Evolutionary conservation across 2,113 vertebrate genomes (phyloP).

Genomic region (Phainopepla nitens): DNA sequence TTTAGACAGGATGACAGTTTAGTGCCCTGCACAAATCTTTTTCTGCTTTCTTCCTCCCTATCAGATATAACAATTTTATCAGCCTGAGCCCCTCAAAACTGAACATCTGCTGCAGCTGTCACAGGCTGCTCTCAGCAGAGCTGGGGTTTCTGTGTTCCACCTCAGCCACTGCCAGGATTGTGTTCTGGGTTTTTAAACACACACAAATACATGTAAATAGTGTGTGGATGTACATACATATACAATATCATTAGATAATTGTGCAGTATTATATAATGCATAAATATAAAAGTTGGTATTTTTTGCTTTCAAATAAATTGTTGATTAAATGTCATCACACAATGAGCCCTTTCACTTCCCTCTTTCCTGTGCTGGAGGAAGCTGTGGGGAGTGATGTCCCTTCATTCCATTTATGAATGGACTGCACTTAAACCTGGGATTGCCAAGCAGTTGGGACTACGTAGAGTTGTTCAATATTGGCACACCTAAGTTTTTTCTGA

Average conservation of each 20-base stretch:
- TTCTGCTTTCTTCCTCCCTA: background rate
- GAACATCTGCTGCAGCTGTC: background rate
- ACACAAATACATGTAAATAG: background rate
- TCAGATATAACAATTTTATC: background rate
- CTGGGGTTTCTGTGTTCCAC: background rate
- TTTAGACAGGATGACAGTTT: background rate
- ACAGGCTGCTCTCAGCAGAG: background rate
- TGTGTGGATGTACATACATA: rapidly evolving
- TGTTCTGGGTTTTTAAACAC: background rate
- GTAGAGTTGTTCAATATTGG: background rate
- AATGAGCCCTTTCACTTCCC: background rate
- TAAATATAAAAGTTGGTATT: background rate
- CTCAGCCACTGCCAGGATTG: background rate
- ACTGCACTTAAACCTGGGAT: background rate
- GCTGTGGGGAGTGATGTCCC: background rate
- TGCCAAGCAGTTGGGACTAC: background rate
- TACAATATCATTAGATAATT: background rate
- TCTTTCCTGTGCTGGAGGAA: background rate
- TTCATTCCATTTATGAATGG: background rate
- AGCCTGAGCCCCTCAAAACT: background rate
- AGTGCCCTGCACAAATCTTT: background rate
- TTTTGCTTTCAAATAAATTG: background rate
- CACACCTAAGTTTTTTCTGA: background rate
- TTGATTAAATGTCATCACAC: background rate
- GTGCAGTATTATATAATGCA: background rate